phyloP scores from a whole-genome alignment of 2,113 vertebrate species.

The Pica pica region DNA sequence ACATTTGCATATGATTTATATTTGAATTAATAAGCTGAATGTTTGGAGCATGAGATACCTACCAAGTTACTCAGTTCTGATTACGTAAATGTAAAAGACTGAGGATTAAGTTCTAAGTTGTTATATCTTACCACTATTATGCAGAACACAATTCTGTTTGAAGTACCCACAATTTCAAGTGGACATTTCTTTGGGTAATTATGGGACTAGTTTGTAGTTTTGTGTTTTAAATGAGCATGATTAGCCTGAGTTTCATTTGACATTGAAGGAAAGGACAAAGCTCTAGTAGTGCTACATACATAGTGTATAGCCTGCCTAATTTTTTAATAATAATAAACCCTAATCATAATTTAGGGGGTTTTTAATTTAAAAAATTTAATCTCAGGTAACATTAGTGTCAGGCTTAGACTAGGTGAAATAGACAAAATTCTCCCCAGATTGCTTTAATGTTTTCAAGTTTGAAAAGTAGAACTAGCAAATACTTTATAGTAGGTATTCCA shows the following conservation, averaged over 20 bases:
- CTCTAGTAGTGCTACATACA: neutral
- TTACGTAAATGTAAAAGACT: neutral
- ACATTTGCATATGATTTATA: slow-evolving; percentile 21
- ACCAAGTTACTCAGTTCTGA: neutral
- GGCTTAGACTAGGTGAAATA: neutral
- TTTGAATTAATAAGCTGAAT: slow-evolving; percentile 8
- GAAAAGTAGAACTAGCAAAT: neutral
- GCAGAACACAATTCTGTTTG: slow-evolving; percentile 15
- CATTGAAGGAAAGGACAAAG: neutral
- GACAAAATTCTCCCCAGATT: neutral
- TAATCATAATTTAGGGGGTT: neutral
- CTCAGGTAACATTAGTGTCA: neutral
- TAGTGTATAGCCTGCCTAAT: neutral
- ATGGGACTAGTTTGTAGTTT: neutral
- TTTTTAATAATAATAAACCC: neutral
- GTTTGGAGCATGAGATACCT: neutral
- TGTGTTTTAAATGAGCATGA: slow-evolving; percentile 11
- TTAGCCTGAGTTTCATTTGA: neutral
- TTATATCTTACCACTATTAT: neutral
- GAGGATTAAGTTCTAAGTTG: neutral
- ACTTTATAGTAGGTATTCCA: neutral
- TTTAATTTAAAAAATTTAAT: neutral
- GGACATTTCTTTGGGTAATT: slow-evolving; percentile 6
- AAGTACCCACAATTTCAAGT: neutral
- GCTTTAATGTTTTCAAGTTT: neutral